These are phyloP conservation scores for Aphidius gifuensis DNA, from an alignment of 1,140 invertebrate species.

Conservation along the genomic window DNA sequence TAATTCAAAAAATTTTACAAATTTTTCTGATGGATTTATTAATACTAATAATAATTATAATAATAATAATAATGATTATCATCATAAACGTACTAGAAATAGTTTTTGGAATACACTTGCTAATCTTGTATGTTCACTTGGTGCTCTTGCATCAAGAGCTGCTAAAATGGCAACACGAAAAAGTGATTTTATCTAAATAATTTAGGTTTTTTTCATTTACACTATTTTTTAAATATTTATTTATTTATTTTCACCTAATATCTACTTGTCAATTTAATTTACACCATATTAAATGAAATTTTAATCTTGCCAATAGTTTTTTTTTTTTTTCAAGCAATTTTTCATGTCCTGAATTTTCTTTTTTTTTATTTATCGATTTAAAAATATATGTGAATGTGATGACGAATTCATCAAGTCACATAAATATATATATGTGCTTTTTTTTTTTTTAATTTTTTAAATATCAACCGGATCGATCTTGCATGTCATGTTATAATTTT, in stretches of 20 bases:
- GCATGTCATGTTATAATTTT: conserved; percentile 7
- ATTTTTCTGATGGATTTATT: conserved; percentile 13
- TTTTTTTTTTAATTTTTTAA: no score
- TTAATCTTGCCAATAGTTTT: no score
- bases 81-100: conserved; percentile 35
- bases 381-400: no score
- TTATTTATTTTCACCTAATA: conserved; percentile 27
- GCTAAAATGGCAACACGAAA: conserved; percentile 48
- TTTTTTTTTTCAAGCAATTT: no score
- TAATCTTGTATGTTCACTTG: conserved; percentile 52
- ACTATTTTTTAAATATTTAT: not conserved
- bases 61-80: no score
- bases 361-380: no score
- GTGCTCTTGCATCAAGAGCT: conserved; percentile 48
- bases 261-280: conserved; percentile 50
- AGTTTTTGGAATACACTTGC: conserved; percentile 52
- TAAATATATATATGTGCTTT: not conserved
- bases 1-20: conserved; percentile 13
- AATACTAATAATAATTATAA: not conserved
- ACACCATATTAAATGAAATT: not conserved
- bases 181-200: conserved; percentile 40
- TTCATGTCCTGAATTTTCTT: no score
- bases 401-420: not conserved
- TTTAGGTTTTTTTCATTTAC: conserved; percentile 7
- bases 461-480: not conserved